A percentile compares a stretch with the other conserved stretches of the same genome.
phyloP scores from a whole-genome alignment of 1,140 invertebrate species.

The Meloidogyne exigua region DNA sequence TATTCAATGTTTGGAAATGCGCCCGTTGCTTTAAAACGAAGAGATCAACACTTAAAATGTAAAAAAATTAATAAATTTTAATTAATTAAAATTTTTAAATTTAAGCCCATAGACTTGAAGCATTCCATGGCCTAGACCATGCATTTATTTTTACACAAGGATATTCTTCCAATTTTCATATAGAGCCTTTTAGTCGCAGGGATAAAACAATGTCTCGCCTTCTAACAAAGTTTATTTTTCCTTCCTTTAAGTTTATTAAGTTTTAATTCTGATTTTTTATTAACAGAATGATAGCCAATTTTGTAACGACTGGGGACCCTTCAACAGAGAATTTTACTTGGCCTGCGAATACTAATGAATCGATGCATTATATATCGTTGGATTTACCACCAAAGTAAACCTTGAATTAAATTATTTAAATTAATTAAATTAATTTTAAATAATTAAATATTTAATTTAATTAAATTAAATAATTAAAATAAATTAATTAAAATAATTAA shows the following conservation, averaged over 20 bases:
- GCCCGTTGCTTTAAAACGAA: slow-evolving; percentile 48
- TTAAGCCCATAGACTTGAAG: slow-evolving; percentile 35
- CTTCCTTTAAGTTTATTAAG: too few relatives aligned
- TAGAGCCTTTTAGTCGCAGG: slow-evolving; percentile 54
- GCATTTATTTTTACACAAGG: slow-evolving; percentile 61
- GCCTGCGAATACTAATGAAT: slow-evolving; percentile 44
- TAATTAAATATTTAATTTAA: neutral
- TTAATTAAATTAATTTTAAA: neutral
- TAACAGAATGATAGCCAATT: slow-evolving; percentile 60
- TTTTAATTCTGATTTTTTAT: slow-evolving; percentile 15
- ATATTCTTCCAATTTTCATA: slow-evolving; percentile 60
- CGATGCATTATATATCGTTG: slow-evolving; percentile 51
- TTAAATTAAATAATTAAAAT: too few relatives aligned
- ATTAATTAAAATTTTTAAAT: too few relatives aligned
- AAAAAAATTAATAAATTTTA: neutral
- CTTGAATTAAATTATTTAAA: too few relatives aligned
- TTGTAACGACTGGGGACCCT: slow-evolving; percentile 54
- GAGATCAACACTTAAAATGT: slow-evolving; percentile 40
- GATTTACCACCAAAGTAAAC: slow-evolving; percentile 56
- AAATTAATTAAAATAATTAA: neutral
- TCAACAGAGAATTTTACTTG: slow-evolving; percentile 58
- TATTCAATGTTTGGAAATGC: slow-evolving; percentile 59
- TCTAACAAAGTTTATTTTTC: neutral
- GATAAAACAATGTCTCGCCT: slow-evolving; percentile 58
- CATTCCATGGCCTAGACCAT: slow-evolving; percentile 62